These are phyloP conservation scores for Ophioninae sp. DNA, from an alignment of 2,888 invertebrate genomes.

Conservation along the genomic window DNA sequence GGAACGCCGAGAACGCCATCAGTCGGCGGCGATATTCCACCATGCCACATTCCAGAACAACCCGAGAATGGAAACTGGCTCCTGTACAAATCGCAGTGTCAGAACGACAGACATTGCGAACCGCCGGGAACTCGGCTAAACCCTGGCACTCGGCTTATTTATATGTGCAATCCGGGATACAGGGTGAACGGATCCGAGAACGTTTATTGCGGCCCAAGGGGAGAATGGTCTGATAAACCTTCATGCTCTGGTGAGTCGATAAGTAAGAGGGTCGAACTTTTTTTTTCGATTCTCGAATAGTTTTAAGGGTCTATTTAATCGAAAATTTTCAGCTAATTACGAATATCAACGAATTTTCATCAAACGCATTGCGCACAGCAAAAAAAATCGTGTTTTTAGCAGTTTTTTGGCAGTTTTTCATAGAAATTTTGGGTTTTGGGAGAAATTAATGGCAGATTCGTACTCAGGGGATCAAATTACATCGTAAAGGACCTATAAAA, in stretches of 20 bases:
- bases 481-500: too few relatives aligned
- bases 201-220: slow-evolving; percentile 70
- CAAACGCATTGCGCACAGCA: too few relatives aligned
- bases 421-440: too few relatives aligned
- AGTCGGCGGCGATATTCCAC: slow-evolving; percentile 13
- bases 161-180: slow-evolving; percentile 73
- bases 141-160: slow-evolving; percentile 74
- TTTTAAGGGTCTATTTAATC: too few relatives aligned
- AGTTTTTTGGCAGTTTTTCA: too few relatives aligned
- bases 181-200: slow-evolving; percentile 64
- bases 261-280: too few relatives aligned
- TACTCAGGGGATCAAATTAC: too few relatives aligned
- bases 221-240: slow-evolving; percentile 73
- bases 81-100: slow-evolving; percentile 71
- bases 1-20: neutral
- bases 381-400: too few relatives aligned
- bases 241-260: slow-evolving; percentile 71
- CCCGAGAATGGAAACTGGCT: slow-evolving; percentile 73
- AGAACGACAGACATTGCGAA: slow-evolving; percentile 66
- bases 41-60: slow-evolving; percentile 71
- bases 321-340: too few relatives aligned
- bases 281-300: too few relatives aligned
- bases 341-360: too few relatives aligned
- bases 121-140: slow-evolving; percentile 59
- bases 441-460: too few relatives aligned